Percentiles rank a stretch among this genome's conserved stretches.
These are phyloP conservation scores for Leptodirus hochenwartii DNA, from an alignment of 2,888 invertebrate genomes.

Conservation along the genomic window DNA sequence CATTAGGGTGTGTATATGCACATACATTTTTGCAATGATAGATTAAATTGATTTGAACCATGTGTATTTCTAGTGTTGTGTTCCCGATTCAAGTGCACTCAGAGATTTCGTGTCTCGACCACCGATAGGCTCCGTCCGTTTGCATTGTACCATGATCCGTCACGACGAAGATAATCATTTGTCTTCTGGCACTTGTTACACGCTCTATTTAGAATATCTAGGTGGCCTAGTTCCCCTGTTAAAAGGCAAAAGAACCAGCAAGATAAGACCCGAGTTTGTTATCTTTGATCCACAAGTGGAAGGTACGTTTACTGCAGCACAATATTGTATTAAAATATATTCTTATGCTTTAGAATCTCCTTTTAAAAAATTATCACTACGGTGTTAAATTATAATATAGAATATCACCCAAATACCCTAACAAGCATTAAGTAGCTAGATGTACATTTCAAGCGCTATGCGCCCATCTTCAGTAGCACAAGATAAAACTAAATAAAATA, in stretches of 20 bases:
- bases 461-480: too few relatives aligned
- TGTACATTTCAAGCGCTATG: too few relatives aligned
- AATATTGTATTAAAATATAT: too few relatives aligned
- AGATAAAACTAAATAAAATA: too few relatives aligned
- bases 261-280: slow-evolving; percentile 94
- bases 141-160: slow-evolving; percentile 95
- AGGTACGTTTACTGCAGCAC: too few relatives aligned
- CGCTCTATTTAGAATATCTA: slow-evolving; percentile 83
- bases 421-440: too few relatives aligned
- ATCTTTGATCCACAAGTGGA: slow-evolving; percentile 85
- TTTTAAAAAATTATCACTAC: too few relatives aligned
- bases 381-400: too few relatives aligned
- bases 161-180: slow-evolving; percentile 70
- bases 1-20: slow-evolving; percentile 48
- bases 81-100: slow-evolving; percentile 74
- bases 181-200: slow-evolving; percentile 57
- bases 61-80: slow-evolving; percentile 56
- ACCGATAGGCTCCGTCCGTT: slow-evolving; percentile 62
- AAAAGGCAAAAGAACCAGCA: slow-evolving; percentile 89
- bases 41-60: neutral
- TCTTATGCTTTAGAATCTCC: too few relatives aligned
- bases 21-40: neutral
- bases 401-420: too few relatives aligned
- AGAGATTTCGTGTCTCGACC: slow-evolving; percentile 89
- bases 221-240: slow-evolving; percentile 92